phyloP scores from a whole-genome alignment of 2,113 vertebrate species.

The Microcebus tavaratra region DNA sequence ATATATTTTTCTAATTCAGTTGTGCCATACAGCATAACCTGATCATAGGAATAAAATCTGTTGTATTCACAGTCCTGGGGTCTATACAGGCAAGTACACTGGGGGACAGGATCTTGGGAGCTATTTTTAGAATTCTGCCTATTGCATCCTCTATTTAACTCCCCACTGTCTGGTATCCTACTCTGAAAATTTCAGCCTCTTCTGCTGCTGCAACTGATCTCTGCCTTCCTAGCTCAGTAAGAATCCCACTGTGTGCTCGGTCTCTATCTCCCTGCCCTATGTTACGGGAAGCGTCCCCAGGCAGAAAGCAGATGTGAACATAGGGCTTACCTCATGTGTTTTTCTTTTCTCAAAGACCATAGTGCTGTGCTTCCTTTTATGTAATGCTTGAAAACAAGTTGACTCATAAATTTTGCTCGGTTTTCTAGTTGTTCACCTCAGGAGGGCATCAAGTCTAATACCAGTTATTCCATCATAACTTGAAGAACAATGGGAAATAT shows the following conservation, averaged over 20 bases:
- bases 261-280: not conserved
- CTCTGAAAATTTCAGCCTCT: not conserved
- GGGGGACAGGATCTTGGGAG: not conserved
- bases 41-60: not conserved
- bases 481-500: not conserved
- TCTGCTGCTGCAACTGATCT: not conserved
- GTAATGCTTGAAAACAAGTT: not conserved
- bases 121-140: not conserved
- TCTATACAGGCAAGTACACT: not conserved
- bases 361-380: not conserved
- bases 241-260: not conserved
- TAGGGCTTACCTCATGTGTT: not conserved
- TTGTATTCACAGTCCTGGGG: not conserved
- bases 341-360: not conserved
- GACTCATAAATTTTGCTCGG: not conserved
- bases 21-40: not conserved
- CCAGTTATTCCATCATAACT: not conserved
- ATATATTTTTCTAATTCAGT: not conserved
- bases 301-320: not conserved
- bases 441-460: not conserved
- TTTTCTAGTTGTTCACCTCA: not conserved
- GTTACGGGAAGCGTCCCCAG: not conserved
- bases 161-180: not conserved
- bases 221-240: not conserved
- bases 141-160: too few species aligned